A percentile compares a stretch with the other conserved stretches of the same genome.
Evolutionary conservation across 2,113 vertebrate species (phyloP).

Genomic region (Salvator merianae): DNA sequence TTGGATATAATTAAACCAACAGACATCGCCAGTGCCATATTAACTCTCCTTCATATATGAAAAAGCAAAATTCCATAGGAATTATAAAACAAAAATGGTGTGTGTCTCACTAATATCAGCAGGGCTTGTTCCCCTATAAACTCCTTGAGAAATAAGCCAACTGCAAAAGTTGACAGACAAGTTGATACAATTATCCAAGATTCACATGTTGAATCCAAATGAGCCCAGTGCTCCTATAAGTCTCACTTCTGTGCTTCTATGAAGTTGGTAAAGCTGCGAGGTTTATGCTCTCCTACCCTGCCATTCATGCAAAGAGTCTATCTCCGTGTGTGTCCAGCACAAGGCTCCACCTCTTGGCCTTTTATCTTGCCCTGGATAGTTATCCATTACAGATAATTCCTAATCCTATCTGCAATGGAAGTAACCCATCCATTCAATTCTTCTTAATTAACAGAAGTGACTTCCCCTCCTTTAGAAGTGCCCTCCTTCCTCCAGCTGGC

Average conservation of each 20-base stretch:
- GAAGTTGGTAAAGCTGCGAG: not conserved
- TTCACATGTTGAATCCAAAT: too few species aligned
- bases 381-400: constrained; percentile 29
- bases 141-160: not conserved
- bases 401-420: constrained; percentile 11
- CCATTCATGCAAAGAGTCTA: not conserved
- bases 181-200: not conserved
- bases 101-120: too few species aligned
- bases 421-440: constrained; percentile 18
- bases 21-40: too few species aligned
- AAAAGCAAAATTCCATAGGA: too few species aligned
- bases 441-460: constrained; percentile 21
- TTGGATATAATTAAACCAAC: too few species aligned
- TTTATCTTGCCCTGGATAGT: constrained; percentile 7
- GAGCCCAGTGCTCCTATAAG: too few species aligned
- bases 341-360: not conserved
- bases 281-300: not conserved
- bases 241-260: not conserved
- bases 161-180: not conserved
- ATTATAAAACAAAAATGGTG: too few species aligned
- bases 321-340: not conserved
- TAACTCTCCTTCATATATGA: too few species aligned
- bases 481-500: constrained; percentile 13
- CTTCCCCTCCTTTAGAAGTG: constrained; percentile 12
- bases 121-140: too few species aligned